A percentile compares a stretch with the other conserved stretches of the same genome.
phyloP scores from a whole-genome alignment of 2,888 invertebrate genomes.

The Acanthosepion esculentum region DNA sequence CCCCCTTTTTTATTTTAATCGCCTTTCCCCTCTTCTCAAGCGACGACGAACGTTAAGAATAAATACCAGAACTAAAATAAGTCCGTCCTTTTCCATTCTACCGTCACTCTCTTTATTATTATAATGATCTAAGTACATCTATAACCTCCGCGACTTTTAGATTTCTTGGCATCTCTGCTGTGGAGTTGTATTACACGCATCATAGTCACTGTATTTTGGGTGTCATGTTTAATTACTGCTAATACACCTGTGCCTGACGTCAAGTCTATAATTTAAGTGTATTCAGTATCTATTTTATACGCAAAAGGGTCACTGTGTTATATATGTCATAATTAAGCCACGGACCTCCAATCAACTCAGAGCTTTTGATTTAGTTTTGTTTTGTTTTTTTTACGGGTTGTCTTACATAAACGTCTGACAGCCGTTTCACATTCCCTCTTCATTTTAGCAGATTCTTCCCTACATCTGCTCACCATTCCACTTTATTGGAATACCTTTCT shows the following conservation, averaged over 20 bases:
- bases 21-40: not conserved
- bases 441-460: not conserved
- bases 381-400: not conserved
- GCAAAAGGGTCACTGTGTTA: not conserved
- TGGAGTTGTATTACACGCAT: conserved; percentile 20
- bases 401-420: not conserved
- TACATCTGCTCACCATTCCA: not conserved
- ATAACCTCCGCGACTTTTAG: not conserved
- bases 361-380: not conserved
- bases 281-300: not conserved
- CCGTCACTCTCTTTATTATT: not conserved
- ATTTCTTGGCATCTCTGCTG: not conserved
- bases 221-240: not conserved
- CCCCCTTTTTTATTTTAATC: not conserved
- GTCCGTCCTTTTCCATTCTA: not conserved
- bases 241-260: conserved; percentile 4
- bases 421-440: not conserved
- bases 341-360: not conserved
- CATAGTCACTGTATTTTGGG: not conserved
- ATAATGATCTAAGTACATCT: not conserved
- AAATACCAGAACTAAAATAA: too few species aligned
- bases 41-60: too few species aligned
- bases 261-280: conserved; percentile 1
- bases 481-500: too few species aligned
- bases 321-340: conserved; percentile 6